Evolutionary conservation across 2,888 invertebrate genomes (phyloP).

Genomic region (Torymus aiolomorphi): DNA sequence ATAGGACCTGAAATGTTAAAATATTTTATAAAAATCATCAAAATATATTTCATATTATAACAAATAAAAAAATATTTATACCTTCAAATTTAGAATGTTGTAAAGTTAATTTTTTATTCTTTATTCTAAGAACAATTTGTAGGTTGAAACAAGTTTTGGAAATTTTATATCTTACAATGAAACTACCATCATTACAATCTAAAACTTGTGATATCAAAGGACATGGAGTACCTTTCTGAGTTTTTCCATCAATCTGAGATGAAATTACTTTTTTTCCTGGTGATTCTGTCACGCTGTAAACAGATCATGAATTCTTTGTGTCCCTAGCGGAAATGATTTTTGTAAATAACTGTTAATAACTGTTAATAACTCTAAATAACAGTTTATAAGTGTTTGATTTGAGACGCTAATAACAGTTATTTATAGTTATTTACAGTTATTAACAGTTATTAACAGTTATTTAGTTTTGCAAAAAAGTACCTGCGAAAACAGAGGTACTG

Average conservation of each 20-base stretch:
- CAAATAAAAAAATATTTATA: slow-evolving; percentile 68
- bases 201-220: slow-evolving; percentile 86
- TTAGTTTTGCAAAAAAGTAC: too few relatives aligned
- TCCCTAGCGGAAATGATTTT: too few relatives aligned
- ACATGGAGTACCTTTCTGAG: slow-evolving; percentile 79
- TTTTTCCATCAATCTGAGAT: slow-evolving; percentile 79
- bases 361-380: too few relatives aligned
- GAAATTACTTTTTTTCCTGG: slow-evolving; percentile 77
- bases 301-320: neutral
- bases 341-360: too few relatives aligned
- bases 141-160: slow-evolving; percentile 86
- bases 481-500: too few relatives aligned
- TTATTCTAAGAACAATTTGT: slow-evolving; percentile 82
- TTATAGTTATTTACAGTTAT: too few relatives aligned
- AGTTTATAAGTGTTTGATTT: too few relatives aligned
- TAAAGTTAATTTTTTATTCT: slow-evolving; percentile 79
- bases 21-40: neutral
- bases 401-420: too few relatives aligned
- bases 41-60: neutral
- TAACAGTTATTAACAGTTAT: too few relatives aligned
- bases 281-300: slow-evolving; percentile 78
- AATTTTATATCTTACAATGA: slow-evolving; percentile 88
- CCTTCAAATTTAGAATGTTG: slow-evolving; percentile 83
- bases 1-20: slow-evolving; percentile 78
- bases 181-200: slow-evolving; percentile 89